Percentiles rank a stretch among this genome's conserved stretches.
These are phyloP conservation scores for Cheilinus undulatus DNA, from an alignment of 2,113 vertebrate genomes.

Conservation along the genomic window DNA sequence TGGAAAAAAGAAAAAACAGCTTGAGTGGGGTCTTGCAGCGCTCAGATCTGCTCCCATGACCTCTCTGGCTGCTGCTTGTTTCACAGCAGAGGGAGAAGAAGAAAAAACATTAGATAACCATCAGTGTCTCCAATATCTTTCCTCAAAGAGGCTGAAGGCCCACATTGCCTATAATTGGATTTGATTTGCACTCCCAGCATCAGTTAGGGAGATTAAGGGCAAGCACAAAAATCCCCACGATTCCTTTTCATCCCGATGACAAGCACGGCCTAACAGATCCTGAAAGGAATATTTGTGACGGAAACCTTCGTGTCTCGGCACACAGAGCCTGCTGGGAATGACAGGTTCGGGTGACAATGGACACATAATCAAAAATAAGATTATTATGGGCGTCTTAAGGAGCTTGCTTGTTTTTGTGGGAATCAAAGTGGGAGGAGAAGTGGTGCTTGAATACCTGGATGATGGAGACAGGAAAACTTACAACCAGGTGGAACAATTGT, in stretches of 20 bases:
- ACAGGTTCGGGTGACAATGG: constrained; percentile 56
- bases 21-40: constrained; percentile 32
- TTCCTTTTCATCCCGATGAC: constrained; percentile 80
- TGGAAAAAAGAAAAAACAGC: constrained; percentile 12
- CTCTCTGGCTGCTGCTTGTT: constrained; percentile 40
- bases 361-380: constrained; percentile 47
- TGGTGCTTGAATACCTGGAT: constrained; percentile 30
- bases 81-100: constrained; percentile 31
- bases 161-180: constrained; percentile 79
- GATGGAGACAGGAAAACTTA: constrained; percentile 11
- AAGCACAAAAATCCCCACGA: constrained; percentile 75
- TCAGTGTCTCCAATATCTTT: constrained; percentile 70
- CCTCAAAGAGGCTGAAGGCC: constrained; percentile 76
- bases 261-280: constrained; percentile 72
- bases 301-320: constrained; percentile 50
- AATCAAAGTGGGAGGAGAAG: constrained; percentile 27
- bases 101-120: constrained; percentile 72
- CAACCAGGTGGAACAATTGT: constrained; percentile 38
- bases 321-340: constrained; percentile 46
- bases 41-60: constrained; percentile 54
- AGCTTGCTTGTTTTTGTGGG: background rate
- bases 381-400: constrained; percentile 47
- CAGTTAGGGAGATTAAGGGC: constrained; percentile 81
- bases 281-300: constrained; percentile 75
- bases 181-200: constrained; percentile 79